Base-by-base conservation (phyloP, 2,888 invertebrate genomes). In the Diogma glabrata region DNA sequence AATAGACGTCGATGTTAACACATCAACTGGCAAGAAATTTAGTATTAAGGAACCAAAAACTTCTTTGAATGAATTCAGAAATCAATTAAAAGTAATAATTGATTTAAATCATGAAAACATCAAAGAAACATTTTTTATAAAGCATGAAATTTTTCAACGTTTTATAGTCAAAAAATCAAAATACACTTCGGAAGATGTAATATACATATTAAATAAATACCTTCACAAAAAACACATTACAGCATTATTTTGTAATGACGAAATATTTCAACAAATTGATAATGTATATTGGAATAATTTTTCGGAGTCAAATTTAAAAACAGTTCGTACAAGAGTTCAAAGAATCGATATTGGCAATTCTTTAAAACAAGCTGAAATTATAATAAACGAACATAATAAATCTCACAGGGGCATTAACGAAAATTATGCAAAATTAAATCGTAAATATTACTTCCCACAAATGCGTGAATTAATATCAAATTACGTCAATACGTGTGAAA, bases 341-440 rank as follows among this genome's bases (percentile, higher is more conserved):
- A 40, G 22, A 40, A 22, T 12, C 19, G 40, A 40, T n/a, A 19
- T 40, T 9, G 12, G 40, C 12, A 22, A 40, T 40, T 40, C 40
- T 40, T 19, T 40, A 19, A 40, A 19, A 19, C 40, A 40, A 40
- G 40, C 40, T 10, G 40, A 40, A 40, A 20, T 40, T 19, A 40
- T 40, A 20, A 40, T 40, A 19, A 40, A 40, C 19, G 12, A 19
- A 19, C 40, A 40, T 40, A 40, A 40, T 20, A 19, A 40, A 40
- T 5, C 12, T 3, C 40, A 40, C 22, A 40, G 20, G 22, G 40
- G 40, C 12, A n/a, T n/a, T n/a, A n/a, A n/a, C n/a, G n/a, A n/a
- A n/a, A n/a, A n/a, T n/a, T n/a, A n/a, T n/a, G n/a, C n/a, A n/a
- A n/a, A n/a, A n/a, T n/a, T n/a, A n/a, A n/a, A n/a, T n/a, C 12